A percentile compares a stretch with the other conserved stretches of the same genome.
phyloP scores from a whole-genome alignment of 2,888 invertebrate genomes.

The Pherbina coryleti region DNA sequence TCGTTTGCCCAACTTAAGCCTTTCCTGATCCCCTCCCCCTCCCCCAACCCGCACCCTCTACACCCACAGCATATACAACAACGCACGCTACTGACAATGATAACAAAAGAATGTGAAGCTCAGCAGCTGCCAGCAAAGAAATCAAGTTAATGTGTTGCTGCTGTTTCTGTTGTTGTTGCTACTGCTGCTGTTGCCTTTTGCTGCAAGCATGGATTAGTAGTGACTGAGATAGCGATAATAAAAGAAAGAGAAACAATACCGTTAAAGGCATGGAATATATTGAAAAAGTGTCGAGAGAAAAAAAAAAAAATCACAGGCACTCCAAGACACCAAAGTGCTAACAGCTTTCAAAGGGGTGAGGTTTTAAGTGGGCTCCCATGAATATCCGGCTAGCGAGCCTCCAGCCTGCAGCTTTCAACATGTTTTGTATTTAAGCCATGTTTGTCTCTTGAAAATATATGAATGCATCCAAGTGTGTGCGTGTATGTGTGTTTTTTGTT shows the following conservation, averaged over 20 bases:
- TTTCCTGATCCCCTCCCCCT: background rate
- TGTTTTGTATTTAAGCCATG: background rate
- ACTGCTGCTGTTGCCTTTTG: background rate
- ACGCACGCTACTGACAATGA: background rate
- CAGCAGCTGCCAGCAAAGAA: slow-evolving; percentile 1
- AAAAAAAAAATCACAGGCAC: background rate
- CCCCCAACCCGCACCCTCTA: background rate
- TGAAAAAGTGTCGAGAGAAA: background rate
- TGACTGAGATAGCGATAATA: too few relatives aligned
- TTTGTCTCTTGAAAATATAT: background rate
- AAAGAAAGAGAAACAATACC: background rate
- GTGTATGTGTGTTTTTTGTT: background rate
- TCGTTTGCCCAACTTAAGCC: background rate
- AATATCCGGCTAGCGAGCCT: background rate
- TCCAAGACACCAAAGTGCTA: background rate
- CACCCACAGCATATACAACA: background rate
- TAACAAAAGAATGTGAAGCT: background rate
- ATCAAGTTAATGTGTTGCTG: background rate
- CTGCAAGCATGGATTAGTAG: too few relatives aligned
- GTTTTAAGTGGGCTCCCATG: background rate
- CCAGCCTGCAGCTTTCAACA: background rate
- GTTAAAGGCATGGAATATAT: background rate
- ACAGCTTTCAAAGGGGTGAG: background rate
- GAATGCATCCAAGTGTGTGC: background rate
- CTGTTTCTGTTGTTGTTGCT: background rate